Conservation (phyloP, 2,797 vertebrate species). For the Muraenolepis orangiensis region DNA sequence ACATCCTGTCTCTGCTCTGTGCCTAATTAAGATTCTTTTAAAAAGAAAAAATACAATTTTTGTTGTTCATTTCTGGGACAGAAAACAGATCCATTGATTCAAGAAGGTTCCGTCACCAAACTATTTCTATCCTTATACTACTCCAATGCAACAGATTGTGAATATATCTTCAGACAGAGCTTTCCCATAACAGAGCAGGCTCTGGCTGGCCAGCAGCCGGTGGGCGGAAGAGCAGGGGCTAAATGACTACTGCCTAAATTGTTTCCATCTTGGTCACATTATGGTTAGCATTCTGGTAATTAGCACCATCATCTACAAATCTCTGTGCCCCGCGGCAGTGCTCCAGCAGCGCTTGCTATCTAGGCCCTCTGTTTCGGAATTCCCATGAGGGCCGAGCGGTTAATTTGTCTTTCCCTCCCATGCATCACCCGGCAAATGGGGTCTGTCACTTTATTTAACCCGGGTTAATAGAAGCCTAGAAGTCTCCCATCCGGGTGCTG, state of each 20-base stretch:
- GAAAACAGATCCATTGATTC: neutral
- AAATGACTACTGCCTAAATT: constrained; percentile 87
- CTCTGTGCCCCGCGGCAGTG: constrained; percentile 83
- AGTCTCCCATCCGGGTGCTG: constrained; percentile 21
- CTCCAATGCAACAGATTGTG: constrained; percentile 35
- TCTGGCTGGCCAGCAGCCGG: constrained; percentile 68
- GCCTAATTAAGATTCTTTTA: neutral
- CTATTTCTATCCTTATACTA: constrained; percentile 51
- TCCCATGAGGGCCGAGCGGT: constrained; percentile 64
- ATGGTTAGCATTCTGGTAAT: constrained; percentile 86
- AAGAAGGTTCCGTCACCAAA: neutral
- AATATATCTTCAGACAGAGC: constrained; percentile 44
- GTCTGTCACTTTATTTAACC: constrained; percentile 63
- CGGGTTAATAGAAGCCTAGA: constrained; percentile 47
- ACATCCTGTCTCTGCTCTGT: neutral
- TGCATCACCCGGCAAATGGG: constrained; percentile 60
- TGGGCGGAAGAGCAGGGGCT: constrained; percentile 82
- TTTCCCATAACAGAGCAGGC: constrained; percentile 55
- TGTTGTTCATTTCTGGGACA: neutral
- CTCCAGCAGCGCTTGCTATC: constrained; percentile 72
- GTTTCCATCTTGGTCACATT: constrained; percentile 87
- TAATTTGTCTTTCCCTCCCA: constrained; percentile 72
- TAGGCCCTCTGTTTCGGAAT: constrained; percentile 60
- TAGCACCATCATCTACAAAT: constrained; percentile 87
- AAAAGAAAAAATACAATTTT: neutral